Evolutionary conservation across 2,797 vertebrate genomes (phyloP), one percentile per base, ranked within the genome.

Genomic region (Brachyrhaphis roseni): DNA sequence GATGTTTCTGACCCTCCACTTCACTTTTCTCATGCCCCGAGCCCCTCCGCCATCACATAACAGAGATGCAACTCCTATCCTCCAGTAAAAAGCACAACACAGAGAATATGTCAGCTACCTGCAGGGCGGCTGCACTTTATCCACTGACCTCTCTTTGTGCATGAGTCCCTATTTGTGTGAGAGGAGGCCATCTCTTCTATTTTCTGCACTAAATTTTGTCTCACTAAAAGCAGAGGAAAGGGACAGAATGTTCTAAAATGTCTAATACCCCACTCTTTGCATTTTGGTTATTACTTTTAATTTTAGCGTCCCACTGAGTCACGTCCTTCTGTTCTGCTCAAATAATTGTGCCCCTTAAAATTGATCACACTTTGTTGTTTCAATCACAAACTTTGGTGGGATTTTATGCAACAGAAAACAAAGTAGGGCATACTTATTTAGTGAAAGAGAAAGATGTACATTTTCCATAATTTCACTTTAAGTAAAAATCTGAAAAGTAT

Each of bases 91-190:
- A 84, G 31, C 64, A 77, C 84, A 84, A 87, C 78, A 84, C 80
- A 55, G 71, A 83, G 80, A 86, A 89, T 90, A 90, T 92, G 90
- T 88, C 88, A 90, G 81, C 76, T 79, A 81, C 87, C 86, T 76
- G 68, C 66, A 64, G 86, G 82, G 82, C 43, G 78, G 79, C 53
- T 84, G 82, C 83, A 86, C 78, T 89, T 88, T 86, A 86, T 85
- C 77, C 76, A 55, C 71, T 84, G 86, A 89, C 79, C 86, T 86
- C 85, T 84, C 39, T 82, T 43, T 79, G 68, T 45, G 46, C 59
- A 16, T 18, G 47, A 62, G 70, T 41, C 23, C 77, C 28, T 45
- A 46, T 31, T 51, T 31, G 72, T 76, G 70, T 72, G 62, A 43
- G 28, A 68, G 45, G 23, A 70, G n/a, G 26, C 23, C 49, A 10